Evolutionary conservation across 2,888 invertebrate species (phyloP).

Genomic region (Ypsolopha scabrella): DNA sequence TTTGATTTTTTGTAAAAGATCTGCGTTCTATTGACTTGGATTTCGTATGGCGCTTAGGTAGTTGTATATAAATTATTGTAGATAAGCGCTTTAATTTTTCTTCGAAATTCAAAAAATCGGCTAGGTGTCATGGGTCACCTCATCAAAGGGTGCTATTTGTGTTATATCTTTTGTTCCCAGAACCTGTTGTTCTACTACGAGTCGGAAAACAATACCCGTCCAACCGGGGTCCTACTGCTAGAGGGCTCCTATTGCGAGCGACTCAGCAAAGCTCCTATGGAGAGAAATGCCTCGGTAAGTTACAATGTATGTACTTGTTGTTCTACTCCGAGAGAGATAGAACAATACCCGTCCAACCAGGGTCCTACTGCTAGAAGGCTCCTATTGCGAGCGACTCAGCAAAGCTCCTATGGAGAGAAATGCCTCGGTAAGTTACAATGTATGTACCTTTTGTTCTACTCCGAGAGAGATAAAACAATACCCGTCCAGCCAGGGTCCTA

Average conservation of each 20-base stretch:
- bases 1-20: too few relatives aligned
- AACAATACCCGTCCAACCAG: conserved; percentile 83
- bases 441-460: not conserved
- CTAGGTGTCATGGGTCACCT: too few relatives aligned
- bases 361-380: conserved; percentile 87
- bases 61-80: too few relatives aligned
- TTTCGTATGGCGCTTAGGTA: too few relatives aligned
- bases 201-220: conserved; percentile 80
- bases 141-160: too few relatives aligned
- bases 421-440: conserved; percentile 33
- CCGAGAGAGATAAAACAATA: conserved; percentile 49
- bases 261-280: conserved; percentile 73
- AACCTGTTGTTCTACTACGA: conserved; percentile 94
- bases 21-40: too few relatives aligned
- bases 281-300: conserved; percentile 50
- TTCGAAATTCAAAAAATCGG: too few relatives aligned
- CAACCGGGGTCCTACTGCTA: conserved; percentile 86
- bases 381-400: conserved; percentile 86
- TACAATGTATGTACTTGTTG: not conserved
- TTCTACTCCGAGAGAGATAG: not conserved
- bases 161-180: conserved; percentile 39
- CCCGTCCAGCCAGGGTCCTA: conserved; percentile 85
- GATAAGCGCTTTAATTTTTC: too few relatives aligned
- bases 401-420: conserved; percentile 65
- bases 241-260: conserved; percentile 92